Percentiles rank a stretch among this genome's conserved stretches.
These are phyloP conservation scores for Augochlora pura DNA, from an alignment of 1,140 invertebrate genomes.

Conservation along the genomic window DNA sequence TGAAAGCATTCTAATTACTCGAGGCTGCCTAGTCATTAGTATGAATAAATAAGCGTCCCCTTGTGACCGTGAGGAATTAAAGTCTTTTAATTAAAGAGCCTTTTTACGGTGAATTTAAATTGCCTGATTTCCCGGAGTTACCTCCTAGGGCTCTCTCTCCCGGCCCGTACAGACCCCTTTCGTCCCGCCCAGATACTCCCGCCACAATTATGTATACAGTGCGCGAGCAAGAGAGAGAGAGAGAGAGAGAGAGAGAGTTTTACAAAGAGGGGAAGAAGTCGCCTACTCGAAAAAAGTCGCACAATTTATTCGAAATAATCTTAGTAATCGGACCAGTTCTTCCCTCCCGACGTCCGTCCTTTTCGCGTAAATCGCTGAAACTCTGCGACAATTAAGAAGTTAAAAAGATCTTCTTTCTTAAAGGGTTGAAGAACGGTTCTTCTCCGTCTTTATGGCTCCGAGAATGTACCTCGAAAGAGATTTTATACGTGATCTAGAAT, in stretches of 20 bases:
- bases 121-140: constrained; percentile 72
- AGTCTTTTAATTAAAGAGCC: constrained; percentile 76
- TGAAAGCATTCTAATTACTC: constrained; percentile 60
- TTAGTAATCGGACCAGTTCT: constrained; percentile 35
- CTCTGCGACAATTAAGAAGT: background rate
- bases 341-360: background rate
- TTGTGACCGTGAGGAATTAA: constrained; percentile 70
- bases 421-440: too few species aligned
- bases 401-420: too few species aligned
- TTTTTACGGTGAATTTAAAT: constrained; percentile 78
- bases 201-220: constrained; percentile 35
- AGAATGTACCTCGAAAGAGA: too few species aligned
- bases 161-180: constrained; percentile 7
- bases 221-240: too few species aligned
- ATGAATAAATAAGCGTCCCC: constrained; percentile 73
- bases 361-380: background rate
- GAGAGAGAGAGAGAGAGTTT: constrained; percentile 33
- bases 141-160: constrained; percentile 23
- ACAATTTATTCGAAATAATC: constrained; percentile 62
- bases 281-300: constrained; percentile 12
- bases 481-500: too few species aligned
- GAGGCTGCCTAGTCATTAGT: constrained; percentile 70
- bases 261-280: constrained; percentile 35
- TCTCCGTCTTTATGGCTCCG: too few species aligned
- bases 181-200: background rate